phyloP scores from a whole-genome alignment of 2,113 vertebrate genomes.

The Mastomys natalensis region DNA sequence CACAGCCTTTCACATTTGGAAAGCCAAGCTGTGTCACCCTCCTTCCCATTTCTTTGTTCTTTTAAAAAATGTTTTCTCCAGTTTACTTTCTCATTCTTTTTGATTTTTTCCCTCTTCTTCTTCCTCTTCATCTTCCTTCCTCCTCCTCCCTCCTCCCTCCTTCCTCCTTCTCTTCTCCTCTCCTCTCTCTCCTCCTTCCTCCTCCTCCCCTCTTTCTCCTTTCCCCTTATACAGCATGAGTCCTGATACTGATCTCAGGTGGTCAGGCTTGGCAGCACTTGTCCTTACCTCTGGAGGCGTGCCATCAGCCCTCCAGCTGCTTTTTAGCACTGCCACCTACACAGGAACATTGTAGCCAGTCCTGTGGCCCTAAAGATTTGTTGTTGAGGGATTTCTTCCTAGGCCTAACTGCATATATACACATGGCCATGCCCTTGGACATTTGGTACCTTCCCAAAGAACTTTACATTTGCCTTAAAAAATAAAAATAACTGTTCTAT shows the following conservation, averaged over 20 bases:
- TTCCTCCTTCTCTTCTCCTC: background rate
- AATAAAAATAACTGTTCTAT: background rate
- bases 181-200: background rate
- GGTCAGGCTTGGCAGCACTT: background rate
- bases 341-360: background rate
- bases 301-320: background rate
- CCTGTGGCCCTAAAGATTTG: background rate
- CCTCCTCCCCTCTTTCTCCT: no score
- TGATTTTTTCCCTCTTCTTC: background rate
- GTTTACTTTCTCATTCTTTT: background rate
- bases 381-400: background rate
- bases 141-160: background rate
- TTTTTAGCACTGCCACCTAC: background rate
- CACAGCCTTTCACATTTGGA: background rate
- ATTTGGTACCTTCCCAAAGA: background rate
- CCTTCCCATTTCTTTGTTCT: conserved; percentile 27
- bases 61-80: background rate
- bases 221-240: background rate
- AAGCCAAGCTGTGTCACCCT: background rate
- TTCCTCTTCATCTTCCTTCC: background rate
- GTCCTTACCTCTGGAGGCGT: background rate
- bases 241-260: background rate
- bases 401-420: background rate
- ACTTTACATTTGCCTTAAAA: conserved; percentile 8
- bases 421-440: background rate